A percentile compares a stretch with the other conserved stretches of the same genome.
These are phyloP conservation scores for Spatulosminthurus flaviceps DNA, from an alignment of 2,888 invertebrate genomes.

Conservation along the genomic window DNA sequence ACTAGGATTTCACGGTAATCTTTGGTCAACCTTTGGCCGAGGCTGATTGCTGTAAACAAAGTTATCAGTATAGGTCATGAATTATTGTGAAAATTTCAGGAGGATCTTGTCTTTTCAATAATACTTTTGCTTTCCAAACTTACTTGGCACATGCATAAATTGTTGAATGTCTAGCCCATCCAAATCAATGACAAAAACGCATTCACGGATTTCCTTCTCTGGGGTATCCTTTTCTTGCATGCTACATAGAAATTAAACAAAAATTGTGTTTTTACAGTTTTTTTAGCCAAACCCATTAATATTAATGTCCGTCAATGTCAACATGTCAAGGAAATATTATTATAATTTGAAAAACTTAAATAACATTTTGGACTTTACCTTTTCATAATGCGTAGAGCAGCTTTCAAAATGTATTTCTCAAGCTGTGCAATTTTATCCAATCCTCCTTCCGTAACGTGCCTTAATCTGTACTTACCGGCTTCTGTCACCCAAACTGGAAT, in stretches of 20 bases:
- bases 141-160: slow-evolving; percentile 22
- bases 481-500: slow-evolving; percentile 3
- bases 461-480: neutral
- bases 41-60: neutral
- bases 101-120: too few relatives aligned
- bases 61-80: too few relatives aligned
- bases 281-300: too few relatives aligned
- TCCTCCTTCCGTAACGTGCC: neutral
- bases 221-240: slow-evolving; percentile 11
- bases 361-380: neutral
- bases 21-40: neutral
- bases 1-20: neutral
- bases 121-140: neutral
- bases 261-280: slow-evolving; percentile 33
- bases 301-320: too few relatives aligned
- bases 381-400: slow-evolving; percentile 10
- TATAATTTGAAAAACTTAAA: too few relatives aligned
- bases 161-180: slow-evolving; percentile 16
- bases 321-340: neutral
- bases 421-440: neutral
- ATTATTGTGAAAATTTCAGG: too few relatives aligned
- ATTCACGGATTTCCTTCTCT: neutral
- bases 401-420: slow-evolving; percentile 20
- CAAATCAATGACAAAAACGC: slow-evolving; percentile 2
- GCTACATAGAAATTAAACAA: neutral